phyloP scores from a whole-genome alignment of 2,888 invertebrate genomes.

The Dorcus parallelipipedus region DNA sequence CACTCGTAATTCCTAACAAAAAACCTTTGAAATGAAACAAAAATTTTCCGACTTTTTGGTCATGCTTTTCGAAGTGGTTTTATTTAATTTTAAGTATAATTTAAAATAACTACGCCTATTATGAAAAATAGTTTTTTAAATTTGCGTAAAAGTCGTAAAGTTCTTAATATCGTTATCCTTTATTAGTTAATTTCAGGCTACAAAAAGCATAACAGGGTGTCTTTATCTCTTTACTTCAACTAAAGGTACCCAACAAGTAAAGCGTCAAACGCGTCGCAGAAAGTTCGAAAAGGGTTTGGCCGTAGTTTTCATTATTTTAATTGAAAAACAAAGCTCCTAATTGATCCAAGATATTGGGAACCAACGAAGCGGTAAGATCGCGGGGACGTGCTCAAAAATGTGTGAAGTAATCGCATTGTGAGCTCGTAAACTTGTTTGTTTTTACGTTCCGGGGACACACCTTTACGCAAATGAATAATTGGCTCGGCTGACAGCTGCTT shows the following conservation, averaged over 20 bases:
- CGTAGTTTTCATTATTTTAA: conserved; percentile 17
- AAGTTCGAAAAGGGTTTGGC: not conserved
- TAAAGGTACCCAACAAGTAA: not conserved
- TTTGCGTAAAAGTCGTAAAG: no score
- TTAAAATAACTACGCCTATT: no score
- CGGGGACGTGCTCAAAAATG: conserved; percentile 27
- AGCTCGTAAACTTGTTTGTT: not conserved
- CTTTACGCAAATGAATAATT: not conserved
- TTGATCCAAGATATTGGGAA: conserved; percentile 6
- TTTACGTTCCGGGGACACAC: not conserved
- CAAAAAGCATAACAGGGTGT: no score
- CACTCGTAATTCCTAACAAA: no score
- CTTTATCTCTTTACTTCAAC: not conserved
- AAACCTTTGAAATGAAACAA: no score
- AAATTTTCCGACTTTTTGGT: no score
- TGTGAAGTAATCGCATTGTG: conserved; percentile 29
- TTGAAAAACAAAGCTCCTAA: conserved; percentile 25
- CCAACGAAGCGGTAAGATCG: conserved; percentile 25
- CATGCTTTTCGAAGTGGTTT: no score
- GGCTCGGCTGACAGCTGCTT: not conserved
- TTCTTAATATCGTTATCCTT: no score
- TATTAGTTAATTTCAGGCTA: no score
- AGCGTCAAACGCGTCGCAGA: not conserved
- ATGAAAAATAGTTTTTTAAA: no score
- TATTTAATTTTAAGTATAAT: no score